Evolutionary conservation across 2,797 vertebrate species (phyloP).

Genomic region (Gouania willdenowi): DNA sequence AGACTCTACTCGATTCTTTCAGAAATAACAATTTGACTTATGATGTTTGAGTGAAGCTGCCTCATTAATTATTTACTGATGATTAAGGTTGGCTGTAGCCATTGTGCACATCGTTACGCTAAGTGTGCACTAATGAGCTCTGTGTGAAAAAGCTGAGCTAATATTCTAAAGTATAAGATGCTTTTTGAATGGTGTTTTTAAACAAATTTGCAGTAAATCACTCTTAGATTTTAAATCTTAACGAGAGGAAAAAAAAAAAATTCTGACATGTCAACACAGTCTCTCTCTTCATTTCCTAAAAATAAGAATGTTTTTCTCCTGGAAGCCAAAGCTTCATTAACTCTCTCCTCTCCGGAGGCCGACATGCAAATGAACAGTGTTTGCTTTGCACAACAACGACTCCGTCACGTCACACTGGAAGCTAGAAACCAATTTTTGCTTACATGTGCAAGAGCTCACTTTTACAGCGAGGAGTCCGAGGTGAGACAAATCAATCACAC

Average conservation of each 20-base stretch:
- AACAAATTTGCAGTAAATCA: no score
- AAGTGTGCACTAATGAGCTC: no score
- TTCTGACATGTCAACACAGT: constrained; percentile 4
- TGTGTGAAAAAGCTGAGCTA: no score
- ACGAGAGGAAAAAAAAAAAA: constrained; percentile 44
- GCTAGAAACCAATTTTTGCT: constrained; percentile 21
- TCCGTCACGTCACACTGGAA: constrained; percentile 36
- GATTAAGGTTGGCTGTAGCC: no score
- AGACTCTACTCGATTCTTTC: no score
- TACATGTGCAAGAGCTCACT: background rate
- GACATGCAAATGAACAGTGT: constrained; percentile 62
- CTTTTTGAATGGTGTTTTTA: no score
- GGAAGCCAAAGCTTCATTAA: constrained; percentile 62
- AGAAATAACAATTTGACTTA: no score
- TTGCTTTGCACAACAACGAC: constrained; percentile 68
- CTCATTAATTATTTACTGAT: no score
- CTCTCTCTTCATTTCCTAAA: constrained; percentile 20
- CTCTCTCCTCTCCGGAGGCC: constrained; percentile 48
- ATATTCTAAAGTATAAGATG: no score
- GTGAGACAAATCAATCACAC: background rate
- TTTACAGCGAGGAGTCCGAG: background rate
- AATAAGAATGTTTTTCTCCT: constrained; percentile 50
- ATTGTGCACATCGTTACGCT: no score
- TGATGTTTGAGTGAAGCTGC: no score
- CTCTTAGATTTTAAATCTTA: no score